These are phyloP conservation scores for Crambe crambe DNA, from an alignment of 37 sponge, comb jelly and placozoan genomes.

Conservation along the genomic window DNA sequence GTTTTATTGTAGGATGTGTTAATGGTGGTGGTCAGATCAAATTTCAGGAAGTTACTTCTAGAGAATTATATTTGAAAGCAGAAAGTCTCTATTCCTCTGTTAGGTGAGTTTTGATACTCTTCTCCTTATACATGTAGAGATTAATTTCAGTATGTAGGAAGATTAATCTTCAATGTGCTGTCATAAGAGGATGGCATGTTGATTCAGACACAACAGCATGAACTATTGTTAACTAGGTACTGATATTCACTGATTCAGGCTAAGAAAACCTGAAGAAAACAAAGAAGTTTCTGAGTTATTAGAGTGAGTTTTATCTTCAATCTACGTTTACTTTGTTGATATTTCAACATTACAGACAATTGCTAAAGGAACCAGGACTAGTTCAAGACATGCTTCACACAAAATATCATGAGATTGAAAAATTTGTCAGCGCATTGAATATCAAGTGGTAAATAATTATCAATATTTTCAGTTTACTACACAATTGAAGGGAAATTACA, in stretches of 20 bases:
- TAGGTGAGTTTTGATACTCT: slow-evolving; percentile 29
- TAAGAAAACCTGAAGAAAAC: slow-evolving; percentile 51
- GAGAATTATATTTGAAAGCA: slow-evolving; percentile 42
- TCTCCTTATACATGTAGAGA: too few relatives aligned
- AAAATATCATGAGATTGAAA: slow-evolving; percentile 80
- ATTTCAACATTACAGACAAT: background rate
- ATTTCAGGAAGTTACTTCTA: slow-evolving; percentile 31
- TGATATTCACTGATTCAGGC: too few relatives aligned
- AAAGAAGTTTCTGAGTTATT: slow-evolving; percentile 11
- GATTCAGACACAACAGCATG: too few relatives aligned
- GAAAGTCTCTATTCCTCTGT: slow-evolving; percentile 56
- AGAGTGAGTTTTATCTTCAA: background rate
- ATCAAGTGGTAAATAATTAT: slow-evolving; percentile 78
- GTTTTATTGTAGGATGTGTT: slow-evolving; percentile 59
- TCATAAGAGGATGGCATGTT: too few relatives aligned
- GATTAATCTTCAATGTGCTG: too few relatives aligned
- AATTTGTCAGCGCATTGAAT: slow-evolving; percentile 60
- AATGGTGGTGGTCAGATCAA: slow-evolving; percentile 97
- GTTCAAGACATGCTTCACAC: slow-evolving; percentile 61
- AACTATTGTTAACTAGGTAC: too few relatives aligned
- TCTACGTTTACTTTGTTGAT: background rate
- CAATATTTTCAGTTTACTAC: background rate
- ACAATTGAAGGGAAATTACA: slow-evolving; percentile 35
- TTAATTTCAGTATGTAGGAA: too few relatives aligned
- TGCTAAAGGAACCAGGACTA: background rate